A percentile compares a stretch with the other conserved stretches of the same genome.
Evolutionary conservation across 1,140 invertebrate species (phyloP).

Genomic region (Trinorchestia longiramus): DNA sequence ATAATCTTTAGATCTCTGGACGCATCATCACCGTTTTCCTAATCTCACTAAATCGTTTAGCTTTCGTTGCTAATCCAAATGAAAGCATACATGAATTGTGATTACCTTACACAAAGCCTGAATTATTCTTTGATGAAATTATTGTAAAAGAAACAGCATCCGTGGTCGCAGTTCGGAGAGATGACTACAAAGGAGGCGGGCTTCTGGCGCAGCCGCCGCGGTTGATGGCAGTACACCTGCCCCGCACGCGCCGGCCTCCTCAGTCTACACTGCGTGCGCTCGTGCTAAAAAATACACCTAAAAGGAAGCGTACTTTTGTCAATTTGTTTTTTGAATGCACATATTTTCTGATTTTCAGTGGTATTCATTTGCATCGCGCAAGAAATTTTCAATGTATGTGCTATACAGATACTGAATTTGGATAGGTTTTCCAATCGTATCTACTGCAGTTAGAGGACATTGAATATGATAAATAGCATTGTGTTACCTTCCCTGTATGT

Average conservation of each 20-base stretch:
- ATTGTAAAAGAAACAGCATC: too few relatives aligned
- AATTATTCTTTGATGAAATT: too few relatives aligned
- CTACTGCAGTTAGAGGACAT: too few relatives aligned
- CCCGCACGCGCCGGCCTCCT: background rate
- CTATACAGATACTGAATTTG: background rate
- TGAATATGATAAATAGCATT: background rate
- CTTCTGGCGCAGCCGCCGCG: background rate
- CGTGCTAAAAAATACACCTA: background rate
- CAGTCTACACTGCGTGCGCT: background rate
- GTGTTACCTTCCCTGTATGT: background rate
- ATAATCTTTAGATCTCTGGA: background rate
- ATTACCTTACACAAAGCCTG: background rate
- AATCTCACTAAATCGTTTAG: background rate
- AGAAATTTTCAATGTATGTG: background rate
- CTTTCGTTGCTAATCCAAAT: background rate
- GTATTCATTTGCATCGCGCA: background rate
- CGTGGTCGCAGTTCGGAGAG: too few relatives aligned
- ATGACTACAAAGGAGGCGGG: background rate
- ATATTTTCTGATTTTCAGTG: background rate
- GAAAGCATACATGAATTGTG: background rate
- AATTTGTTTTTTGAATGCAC: background rate
- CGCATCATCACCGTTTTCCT: background rate
- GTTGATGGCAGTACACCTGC: background rate
- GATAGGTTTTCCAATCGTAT: too few relatives aligned
- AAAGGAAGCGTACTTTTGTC: background rate